Conservation (phyloP, 2,113 vertebrate genomes). For the Cathartes aura region DNA sequence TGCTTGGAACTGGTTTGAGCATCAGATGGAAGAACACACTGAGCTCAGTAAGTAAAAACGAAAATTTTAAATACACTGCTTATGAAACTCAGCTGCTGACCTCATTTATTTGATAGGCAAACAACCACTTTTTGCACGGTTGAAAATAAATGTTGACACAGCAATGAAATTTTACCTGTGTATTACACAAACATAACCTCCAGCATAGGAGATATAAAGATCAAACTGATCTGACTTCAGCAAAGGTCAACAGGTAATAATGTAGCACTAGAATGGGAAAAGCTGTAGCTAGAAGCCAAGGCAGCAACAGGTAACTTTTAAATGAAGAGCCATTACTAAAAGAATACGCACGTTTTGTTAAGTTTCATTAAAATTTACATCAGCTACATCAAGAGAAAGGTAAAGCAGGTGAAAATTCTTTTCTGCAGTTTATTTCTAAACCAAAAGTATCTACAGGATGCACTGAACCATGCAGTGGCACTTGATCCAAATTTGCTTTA, state of each 20-base stretch:
- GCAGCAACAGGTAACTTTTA: background rate
- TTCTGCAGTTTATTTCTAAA: background rate
- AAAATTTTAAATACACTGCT: background rate
- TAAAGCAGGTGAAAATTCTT: background rate
- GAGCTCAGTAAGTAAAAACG: background rate
- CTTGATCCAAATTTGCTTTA: background rate
- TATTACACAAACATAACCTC: slow-evolving; percentile 24
- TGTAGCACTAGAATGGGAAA: background rate
- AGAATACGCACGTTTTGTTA: background rate
- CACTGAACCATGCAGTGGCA: background rate
- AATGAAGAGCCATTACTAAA: background rate
- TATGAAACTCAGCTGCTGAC: background rate
- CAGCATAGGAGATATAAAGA: background rate
- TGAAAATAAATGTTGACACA: slow-evolving; percentile 31
- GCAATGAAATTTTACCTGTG: slow-evolving; percentile 2
- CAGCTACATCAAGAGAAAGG: background rate
- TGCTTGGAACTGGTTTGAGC: background rate
- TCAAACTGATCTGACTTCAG: background rate
- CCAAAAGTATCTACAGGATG: background rate
- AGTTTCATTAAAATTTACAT: background rate
- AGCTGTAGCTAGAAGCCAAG: background rate
- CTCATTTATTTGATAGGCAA: background rate
- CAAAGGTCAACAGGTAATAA: slow-evolving; percentile 24
- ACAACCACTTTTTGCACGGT: background rate
- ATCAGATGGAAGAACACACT: background rate